Conservation (phyloP, 2,113 vertebrate species). For the Cebidichthys violaceus region DNA sequence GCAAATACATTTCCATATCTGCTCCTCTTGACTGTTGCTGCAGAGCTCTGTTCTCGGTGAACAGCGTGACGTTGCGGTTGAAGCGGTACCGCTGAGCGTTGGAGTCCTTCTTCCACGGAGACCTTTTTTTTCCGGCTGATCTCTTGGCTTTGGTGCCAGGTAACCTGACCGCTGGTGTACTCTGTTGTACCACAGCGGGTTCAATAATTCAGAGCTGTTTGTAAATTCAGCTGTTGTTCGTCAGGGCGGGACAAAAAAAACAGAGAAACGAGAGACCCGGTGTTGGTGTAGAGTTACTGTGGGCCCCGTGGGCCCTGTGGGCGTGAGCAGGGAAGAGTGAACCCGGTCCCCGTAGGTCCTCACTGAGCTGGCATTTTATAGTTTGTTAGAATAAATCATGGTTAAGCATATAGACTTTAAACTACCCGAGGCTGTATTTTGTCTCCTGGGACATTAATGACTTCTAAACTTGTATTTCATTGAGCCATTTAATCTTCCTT, state of each 20-base stretch:
- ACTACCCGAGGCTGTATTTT: background rate
- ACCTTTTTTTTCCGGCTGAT: slow-evolving; percentile 44
- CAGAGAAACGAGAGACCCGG: slow-evolving; percentile 61
- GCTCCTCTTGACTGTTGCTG: slow-evolving; percentile 3
- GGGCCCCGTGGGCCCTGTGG: slow-evolving; percentile 18
- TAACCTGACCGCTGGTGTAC: slow-evolving; percentile 61
- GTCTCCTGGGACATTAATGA: background rate
- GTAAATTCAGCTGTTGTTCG: slow-evolving; percentile 73
- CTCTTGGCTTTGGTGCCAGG: slow-evolving; percentile 39
- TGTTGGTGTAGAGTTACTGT: slow-evolving; percentile 58
- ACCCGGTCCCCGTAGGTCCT: slow-evolving; percentile 12
- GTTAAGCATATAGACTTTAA: background rate
- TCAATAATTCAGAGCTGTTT: slow-evolving; percentile 79
- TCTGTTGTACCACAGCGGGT: slow-evolving; percentile 42
- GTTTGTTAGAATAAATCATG: slow-evolving; percentile 2
- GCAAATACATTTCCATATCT: slow-evolving; percentile 41
- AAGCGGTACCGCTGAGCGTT: background rate
- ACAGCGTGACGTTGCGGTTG: slow-evolving; percentile 10
- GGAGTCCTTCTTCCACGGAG: slow-evolving; percentile 15
- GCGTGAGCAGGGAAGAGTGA: slow-evolving; percentile 5
- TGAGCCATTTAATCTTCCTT: background rate
- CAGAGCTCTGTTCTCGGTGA: slow-evolving; percentile 4
- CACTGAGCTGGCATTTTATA: slow-evolving; percentile 11
- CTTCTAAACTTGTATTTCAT: background rate
- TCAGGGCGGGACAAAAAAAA: slow-evolving; percentile 46